Conservation (phyloP, 2,888 invertebrate genomes). For the Mythimna albipuncta region DNA sequence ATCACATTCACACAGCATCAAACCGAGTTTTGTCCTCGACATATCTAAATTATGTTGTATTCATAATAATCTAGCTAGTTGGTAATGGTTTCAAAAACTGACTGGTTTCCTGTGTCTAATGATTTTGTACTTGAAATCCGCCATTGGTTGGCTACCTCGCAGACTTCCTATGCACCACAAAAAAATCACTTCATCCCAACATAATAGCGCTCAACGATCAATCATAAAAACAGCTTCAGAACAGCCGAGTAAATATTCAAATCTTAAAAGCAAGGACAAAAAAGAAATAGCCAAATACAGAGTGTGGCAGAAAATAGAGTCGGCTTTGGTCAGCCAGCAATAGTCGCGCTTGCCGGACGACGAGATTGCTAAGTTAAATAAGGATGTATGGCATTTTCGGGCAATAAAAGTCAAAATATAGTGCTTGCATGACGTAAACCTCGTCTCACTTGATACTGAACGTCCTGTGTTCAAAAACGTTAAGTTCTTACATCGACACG, state of each 20-base stretch:
- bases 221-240: constrained; percentile 28
- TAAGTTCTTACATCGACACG: constrained; percentile 82
- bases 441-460: constrained; percentile 73
- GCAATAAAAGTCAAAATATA: constrained; percentile 63
- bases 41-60: constrained; percentile 48
- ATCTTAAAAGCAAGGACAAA: constrained; percentile 21
- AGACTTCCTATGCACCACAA: constrained; percentile 71
- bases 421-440: constrained; percentile 80
- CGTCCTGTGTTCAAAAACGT: constrained; percentile 83
- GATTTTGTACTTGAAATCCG: constrained; percentile 72
- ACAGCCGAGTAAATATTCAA: constrained; percentile 13
- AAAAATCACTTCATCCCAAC: constrained; percentile 64
- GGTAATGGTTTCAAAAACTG: constrained; percentile 39
- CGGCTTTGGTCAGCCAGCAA: neutral
- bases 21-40: constrained; percentile 56
- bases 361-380: constrained; percentile 36
- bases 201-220: constrained; percentile 32
- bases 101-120: constrained; percentile 73
- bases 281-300: constrained; percentile 11
- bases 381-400: constrained; percentile 41
- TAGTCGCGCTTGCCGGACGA: neutral
- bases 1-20: constrained; percentile 40
- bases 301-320: constrained; percentile 22
- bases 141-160: constrained; percentile 66
- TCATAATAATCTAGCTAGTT: constrained; percentile 38